Conservation (phyloP, 1,140 invertebrate genomes). For the Temnothorax nylanderi region DNA sequence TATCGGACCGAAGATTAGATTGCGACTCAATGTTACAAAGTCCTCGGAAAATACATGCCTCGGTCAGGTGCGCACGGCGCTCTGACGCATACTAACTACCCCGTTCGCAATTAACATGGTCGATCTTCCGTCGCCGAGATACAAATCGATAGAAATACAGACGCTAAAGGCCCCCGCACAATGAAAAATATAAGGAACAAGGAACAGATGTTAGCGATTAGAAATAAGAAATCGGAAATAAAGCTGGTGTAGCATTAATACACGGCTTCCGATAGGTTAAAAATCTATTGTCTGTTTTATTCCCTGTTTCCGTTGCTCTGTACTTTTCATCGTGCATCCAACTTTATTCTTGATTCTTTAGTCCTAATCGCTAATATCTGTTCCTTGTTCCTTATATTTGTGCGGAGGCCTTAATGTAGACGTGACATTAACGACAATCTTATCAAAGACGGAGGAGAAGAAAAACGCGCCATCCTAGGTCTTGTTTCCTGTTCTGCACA, state of each 20-base stretch:
- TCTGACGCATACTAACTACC: background rate
- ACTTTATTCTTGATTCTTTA: no score
- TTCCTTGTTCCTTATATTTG: no score
- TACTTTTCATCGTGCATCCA: no score
- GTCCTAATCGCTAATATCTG: background rate
- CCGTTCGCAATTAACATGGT: constrained; percentile 21
- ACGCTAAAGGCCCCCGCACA: no score
- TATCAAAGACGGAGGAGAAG: background rate
- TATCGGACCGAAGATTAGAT: constrained; percentile 24
- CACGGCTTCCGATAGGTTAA: no score
- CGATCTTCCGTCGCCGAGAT: background rate
- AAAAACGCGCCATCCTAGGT: background rate
- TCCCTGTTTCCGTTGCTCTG: no score
- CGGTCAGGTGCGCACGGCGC: background rate
- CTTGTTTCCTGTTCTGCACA: constrained; percentile 26
- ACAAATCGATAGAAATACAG: constrained; percentile 1
- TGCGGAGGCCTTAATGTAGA: no score
- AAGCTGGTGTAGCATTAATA: no score
- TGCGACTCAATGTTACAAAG: constrained; percentile 35
- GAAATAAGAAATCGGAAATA: no score
- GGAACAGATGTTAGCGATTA: no score
- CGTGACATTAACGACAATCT: constrained; percentile 14
- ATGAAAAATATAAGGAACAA: no score
- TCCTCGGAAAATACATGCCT: constrained; percentile 42
- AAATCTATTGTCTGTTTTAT: no score